A percentile compares a stretch with the other conserved stretches of the same genome.
phyloP scores from a whole-genome alignment of 2,888 invertebrate genomes.

The Pelosia muscerda region DNA sequence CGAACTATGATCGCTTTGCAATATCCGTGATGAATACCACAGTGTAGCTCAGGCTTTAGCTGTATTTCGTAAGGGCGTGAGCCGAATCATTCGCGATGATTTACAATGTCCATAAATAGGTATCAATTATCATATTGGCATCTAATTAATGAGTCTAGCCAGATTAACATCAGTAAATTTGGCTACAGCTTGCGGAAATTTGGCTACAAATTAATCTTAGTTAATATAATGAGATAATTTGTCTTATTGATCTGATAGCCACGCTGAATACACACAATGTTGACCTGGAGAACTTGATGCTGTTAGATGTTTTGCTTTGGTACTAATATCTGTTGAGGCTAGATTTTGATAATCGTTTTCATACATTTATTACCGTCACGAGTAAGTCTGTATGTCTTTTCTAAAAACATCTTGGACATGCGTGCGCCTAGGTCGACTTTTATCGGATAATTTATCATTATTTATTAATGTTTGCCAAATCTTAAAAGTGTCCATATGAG shows the following conservation, averaged over 20 bases:
- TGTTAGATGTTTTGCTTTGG: neutral
- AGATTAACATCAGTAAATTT: neutral
- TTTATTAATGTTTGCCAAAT: neutral
- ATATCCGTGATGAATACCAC: neutral
- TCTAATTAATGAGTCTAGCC: neutral
- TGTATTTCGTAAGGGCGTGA: conserved; percentile 10
- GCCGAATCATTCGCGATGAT: neutral
- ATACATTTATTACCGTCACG: too few species aligned
- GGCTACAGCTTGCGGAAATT: conserved; percentile 3
- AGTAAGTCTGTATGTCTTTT: too few species aligned
- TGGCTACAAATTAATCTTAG: neutral
- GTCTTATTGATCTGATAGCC: neutral
- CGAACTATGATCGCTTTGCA: neutral
- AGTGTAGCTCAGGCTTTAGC: neutral
- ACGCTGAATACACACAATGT: neutral
- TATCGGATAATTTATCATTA: too few species aligned
- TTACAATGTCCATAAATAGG: conserved; percentile 5
- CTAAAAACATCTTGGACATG: neutral
- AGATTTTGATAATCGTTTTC: neutral
- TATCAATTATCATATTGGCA: conserved; percentile 15
- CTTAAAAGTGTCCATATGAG: too few species aligned
- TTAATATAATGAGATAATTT: neutral
- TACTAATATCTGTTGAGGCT: neutral
- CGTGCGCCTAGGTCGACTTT: neutral
- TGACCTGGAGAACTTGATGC: neutral